phyloP scores from a whole-genome alignment of 1,140 invertebrate species.

The Laupala kohalensis region DNA sequence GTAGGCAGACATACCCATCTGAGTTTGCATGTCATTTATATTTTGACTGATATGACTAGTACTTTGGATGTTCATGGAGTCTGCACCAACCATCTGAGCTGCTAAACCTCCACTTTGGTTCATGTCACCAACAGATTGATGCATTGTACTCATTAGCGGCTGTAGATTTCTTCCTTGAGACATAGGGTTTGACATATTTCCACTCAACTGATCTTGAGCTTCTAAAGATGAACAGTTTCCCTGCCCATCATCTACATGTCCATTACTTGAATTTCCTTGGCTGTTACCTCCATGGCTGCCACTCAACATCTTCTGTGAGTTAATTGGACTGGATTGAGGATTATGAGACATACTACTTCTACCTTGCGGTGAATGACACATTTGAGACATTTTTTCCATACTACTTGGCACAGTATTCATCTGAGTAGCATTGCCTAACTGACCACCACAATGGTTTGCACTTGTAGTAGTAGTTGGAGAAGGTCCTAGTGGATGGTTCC shows the following conservation, averaged over 20 bases:
- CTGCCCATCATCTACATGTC: neutral
- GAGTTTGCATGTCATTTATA: constrained; percentile 6
- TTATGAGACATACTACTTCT: neutral
- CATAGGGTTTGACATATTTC: constrained; percentile 3
- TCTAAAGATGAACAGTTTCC: no score
- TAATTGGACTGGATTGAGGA: neutral
- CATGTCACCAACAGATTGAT: neutral
- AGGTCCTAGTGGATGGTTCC: no score
- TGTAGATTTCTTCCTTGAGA: constrained; percentile 4
- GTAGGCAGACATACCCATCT: constrained; percentile 2
- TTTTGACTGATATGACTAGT: neutral
- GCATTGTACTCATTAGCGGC: neutral
- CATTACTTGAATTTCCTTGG: neutral
- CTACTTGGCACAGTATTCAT: no score
- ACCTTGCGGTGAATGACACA: neutral
- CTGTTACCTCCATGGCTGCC: neutral
- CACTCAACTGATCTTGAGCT: no score
- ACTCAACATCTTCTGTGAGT: neutral
- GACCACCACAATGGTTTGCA: no score
- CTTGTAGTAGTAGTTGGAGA: no score
- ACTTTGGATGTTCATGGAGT: no score
- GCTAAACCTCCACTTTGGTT: no score
- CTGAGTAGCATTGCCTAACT: neutral
- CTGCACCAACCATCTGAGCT: no score
- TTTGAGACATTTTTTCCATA: neutral